phyloP scores from a whole-genome alignment of 2,797 vertebrate species.

The Cyprinodon diabolis region DNA sequence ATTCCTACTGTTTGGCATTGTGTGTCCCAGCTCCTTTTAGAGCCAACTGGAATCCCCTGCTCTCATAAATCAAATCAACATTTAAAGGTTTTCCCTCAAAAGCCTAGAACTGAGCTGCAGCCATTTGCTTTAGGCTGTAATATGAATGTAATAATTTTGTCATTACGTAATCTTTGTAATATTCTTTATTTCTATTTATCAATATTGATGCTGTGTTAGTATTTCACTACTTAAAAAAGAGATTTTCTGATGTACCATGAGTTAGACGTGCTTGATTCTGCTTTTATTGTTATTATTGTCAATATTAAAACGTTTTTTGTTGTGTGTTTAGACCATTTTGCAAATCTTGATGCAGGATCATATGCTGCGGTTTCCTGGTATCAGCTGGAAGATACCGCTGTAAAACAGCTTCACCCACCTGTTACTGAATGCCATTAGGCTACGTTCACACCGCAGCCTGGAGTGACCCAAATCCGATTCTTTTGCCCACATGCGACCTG shows the following conservation, averaged over 20 bases:
- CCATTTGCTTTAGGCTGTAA: not conserved
- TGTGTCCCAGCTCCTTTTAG: not conserved
- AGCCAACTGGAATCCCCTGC: not conserved
- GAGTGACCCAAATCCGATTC: too few species aligned
- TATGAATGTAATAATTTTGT: constrained; percentile 11
- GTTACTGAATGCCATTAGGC: too few species aligned
- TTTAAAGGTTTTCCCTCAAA: not conserved
- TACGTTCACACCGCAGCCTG: too few species aligned
- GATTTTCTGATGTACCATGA: not conserved
- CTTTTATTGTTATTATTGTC: not conserved
- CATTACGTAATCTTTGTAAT: constrained; percentile 2
- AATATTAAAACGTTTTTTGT: not conserved
- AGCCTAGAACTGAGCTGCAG: not conserved
- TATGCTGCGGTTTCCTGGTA: too few species aligned
- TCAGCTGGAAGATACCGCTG: too few species aligned
- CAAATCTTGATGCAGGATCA: too few species aligned
- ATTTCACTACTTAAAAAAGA: not conserved
- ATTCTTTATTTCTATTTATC: not conserved
- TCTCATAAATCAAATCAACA: not conserved
- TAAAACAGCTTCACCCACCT: too few species aligned
- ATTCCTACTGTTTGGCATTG: too few species aligned
- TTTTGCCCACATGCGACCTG: too few species aligned
- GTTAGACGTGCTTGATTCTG: not conserved
- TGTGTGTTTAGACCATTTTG: too few species aligned
- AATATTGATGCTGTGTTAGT: not conserved